A percentile compares a stretch with the other conserved stretches of the same genome.
phyloP scores from a whole-genome alignment of 1,140 invertebrate genomes.

The Drosophila bocki region DNA sequence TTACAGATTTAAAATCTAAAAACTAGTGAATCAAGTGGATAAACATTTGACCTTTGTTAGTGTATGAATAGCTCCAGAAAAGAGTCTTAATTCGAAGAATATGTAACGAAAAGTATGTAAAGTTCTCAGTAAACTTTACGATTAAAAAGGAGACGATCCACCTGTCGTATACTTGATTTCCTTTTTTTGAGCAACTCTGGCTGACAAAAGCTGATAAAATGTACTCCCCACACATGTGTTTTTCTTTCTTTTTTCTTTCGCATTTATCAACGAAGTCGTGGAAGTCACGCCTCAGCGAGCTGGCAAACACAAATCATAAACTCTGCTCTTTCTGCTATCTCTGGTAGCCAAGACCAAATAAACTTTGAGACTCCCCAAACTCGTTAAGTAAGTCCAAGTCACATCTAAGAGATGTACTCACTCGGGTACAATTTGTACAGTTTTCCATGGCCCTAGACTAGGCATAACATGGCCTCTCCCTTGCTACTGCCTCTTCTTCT shows the following conservation, averaged over 20 bases:
- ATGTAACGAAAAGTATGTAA: too few relatives aligned
- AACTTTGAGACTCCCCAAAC: slow-evolving; percentile 34
- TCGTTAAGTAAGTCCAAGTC: slow-evolving; percentile 21
- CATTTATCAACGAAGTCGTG: slow-evolving; percentile 11
- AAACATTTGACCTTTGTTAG: not conserved
- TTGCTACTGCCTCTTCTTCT: slow-evolving; percentile 5
- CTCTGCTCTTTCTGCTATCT: slow-evolving; percentile 19
- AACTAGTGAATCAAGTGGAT: not conserved
- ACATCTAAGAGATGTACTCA: slow-evolving; percentile 9
- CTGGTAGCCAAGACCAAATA: slow-evolving; percentile 18
- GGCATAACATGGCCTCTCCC: slow-evolving; percentile 4
- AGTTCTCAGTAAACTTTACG: too few relatives aligned
- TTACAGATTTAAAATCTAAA: not conserved
- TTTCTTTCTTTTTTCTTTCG: not conserved
- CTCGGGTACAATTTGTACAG: slow-evolving; percentile 36
- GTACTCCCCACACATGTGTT: not conserved
- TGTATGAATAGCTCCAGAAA: not conserved
- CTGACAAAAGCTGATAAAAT: slow-evolving; percentile 9
- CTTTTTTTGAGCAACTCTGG: not conserved
- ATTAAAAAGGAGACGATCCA: not conserved
- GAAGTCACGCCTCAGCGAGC: slow-evolving; percentile 28
- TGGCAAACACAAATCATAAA: slow-evolving; percentile 40
- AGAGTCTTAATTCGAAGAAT: not conserved
- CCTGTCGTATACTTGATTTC: slow-evolving; percentile 18
- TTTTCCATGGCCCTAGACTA: slow-evolving; percentile 14